Base-by-base conservation (phyloP, 2,888 invertebrate species). In the Sarcophaga subvicina region DNA sequence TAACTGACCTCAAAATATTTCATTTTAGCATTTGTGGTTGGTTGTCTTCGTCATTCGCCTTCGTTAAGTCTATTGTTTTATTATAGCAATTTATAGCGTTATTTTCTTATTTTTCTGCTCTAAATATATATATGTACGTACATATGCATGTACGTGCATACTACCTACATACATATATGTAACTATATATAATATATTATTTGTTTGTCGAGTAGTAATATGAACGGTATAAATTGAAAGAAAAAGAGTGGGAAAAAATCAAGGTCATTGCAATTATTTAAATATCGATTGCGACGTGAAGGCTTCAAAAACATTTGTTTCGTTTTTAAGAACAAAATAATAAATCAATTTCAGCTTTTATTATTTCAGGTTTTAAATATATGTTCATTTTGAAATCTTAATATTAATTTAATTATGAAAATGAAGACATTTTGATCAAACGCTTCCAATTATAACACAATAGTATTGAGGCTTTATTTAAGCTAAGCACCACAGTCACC, bases 231-330 rank as follows among this genome's bases (percentile, higher is more conserved):
- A 64, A 60, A 86, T 83, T 78, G 62, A 54, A 47, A 3, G 37
- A 49, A 37, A 62, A 83, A 72, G 64, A 37, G 37, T 37, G 37
- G 62, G 49, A 27, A 71, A 69, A 69, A 49, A 73, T 87, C 86
- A 91, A 90, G 90, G 90, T 85, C 88, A 67, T 69, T 84, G 89
- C 78, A 88, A 90, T 90, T 90, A 89, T 89, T 91, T 88, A 87
- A 89, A 88, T 88, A 91, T 90, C 89, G 90, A 91, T 90, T 91
- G 89, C 81, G 81, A 37, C 49, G 62, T 67, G 47, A 49, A 49
- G 49, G 11, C 20, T 69, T 10, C 14, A 12, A 20, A 14, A n/a
- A 22, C 69, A 47, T 69, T 20, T 27, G 3, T 66, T 14, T 10
- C 5, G 54, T 54, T 54, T 54, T 14, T 17, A 54, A 54, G 14